phyloP scores from a whole-genome alignment of 2,888 invertebrate species.

The Harmothoe impar region DNA sequence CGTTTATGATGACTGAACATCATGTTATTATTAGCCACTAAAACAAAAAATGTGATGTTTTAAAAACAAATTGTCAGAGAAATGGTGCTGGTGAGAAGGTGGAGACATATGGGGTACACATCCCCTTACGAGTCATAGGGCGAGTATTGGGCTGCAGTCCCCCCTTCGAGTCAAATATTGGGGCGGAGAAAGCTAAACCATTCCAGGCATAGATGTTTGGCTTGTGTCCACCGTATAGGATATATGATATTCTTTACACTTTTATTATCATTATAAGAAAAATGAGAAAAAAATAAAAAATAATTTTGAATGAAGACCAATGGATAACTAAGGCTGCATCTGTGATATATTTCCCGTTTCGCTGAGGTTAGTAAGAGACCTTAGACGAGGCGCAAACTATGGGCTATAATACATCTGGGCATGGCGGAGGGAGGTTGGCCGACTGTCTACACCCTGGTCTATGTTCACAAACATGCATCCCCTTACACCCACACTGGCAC shows the following conservation, averaged over 20 bases:
- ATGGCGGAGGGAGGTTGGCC: slow-evolving; percentile 23
- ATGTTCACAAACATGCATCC: background rate
- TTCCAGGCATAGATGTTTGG: slow-evolving; percentile 50
- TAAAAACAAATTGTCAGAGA: slow-evolving; percentile 52
- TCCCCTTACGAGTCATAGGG: slow-evolving; percentile 40
- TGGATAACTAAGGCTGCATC: slow-evolving; percentile 59
- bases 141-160: slow-evolving; percentile 17
- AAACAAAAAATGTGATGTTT: slow-evolving; percentile 49
- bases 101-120: background rate
- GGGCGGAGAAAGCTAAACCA: slow-evolving; percentile 42
- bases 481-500: background rate
- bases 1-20: slow-evolving; percentile 35
- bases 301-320: slow-evolving; percentile 59
- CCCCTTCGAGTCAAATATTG: slow-evolving; percentile 40
- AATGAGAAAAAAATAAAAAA: slow-evolving; percentile 49
- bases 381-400: slow-evolving; percentile 11
- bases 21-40: slow-evolving; percentile 53
- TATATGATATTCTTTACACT: slow-evolving; percentile 61
- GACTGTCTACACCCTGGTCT: background rate
- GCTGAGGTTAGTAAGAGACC: slow-evolving; percentile 31
- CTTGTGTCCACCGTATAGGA: slow-evolving; percentile 55
- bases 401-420: slow-evolving; percentile 38
- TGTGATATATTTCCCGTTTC: slow-evolving; percentile 60
- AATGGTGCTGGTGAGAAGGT: slow-evolving; percentile 50
- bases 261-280: slow-evolving; percentile 57